A percentile compares a stretch with the other conserved stretches of the same genome.
Conservation (phyloP, 2,797 vertebrate species). For the Spinus olivaceus region DNA sequence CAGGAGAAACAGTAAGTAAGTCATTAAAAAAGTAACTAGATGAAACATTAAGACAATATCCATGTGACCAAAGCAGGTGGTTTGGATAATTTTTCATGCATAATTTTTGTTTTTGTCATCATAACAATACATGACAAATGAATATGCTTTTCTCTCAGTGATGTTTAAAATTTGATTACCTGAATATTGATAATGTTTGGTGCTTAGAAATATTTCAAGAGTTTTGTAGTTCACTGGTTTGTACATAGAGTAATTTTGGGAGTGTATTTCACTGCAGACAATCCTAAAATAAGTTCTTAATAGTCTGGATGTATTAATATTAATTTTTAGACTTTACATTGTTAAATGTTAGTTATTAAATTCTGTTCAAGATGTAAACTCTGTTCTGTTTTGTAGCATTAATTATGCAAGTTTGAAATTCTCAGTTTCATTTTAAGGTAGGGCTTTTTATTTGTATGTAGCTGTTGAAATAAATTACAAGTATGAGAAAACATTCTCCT, state of each 20-base stretch:
- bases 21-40: background rate
- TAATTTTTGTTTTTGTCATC: background rate
- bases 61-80: background rate
- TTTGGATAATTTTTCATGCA: background rate
- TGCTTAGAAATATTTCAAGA: background rate
- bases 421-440: constrained; percentile 19
- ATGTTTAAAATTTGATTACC: constrained; percentile 4
- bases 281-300: background rate
- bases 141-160: background rate
- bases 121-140: background rate
- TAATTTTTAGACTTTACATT: background rate
- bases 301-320: background rate
- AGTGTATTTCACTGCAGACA: background rate
- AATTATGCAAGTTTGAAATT: background rate
- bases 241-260: background rate
- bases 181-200: background rate
- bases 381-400: background rate
- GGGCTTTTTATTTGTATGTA: constrained; percentile 41
- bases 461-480: constrained; percentile 66
- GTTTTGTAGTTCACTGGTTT: background rate
- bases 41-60: background rate
- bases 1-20: background rate
- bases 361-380: background rate
- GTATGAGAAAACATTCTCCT: constrained; percentile 51
- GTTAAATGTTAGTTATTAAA: background rate